These are phyloP conservation scores for Meda fulgida DNA, from an alignment of 2,797 vertebrate genomes.

Conservation along the genomic window DNA sequence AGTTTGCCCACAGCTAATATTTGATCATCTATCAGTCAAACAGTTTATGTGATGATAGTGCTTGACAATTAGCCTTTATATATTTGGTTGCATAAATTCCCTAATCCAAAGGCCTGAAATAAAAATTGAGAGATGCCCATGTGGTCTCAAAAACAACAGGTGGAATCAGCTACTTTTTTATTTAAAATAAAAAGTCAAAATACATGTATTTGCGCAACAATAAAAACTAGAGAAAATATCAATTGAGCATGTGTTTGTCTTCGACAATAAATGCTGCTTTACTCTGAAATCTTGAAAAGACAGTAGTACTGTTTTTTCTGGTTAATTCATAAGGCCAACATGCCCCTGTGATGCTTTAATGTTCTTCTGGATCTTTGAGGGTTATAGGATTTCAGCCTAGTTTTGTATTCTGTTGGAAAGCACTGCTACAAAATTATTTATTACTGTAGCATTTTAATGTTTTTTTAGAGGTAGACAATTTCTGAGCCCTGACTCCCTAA, in stretches of 20 bases:
- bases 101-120: neutral
- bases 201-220: neutral
- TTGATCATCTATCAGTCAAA: neutral
- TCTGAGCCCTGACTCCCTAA: neutral
- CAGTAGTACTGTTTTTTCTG: neutral
- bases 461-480: neutral
- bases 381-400: neutral
- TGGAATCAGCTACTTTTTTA: neutral
- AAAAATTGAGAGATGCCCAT: neutral
- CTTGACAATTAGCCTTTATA: slow-evolving; percentile 8
- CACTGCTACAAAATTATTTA: neutral
- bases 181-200: neutral
- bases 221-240: neutral
- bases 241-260: neutral
- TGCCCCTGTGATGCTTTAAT: neutral
- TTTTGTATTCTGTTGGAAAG: neutral
- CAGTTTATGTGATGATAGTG: neutral
- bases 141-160: neutral
- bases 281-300: neutral
- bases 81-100: neutral
- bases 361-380: neutral
- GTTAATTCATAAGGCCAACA: slow-evolving; percentile 19
- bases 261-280: neutral
- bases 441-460: neutral
- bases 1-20: slow-evolving; percentile 18